Base-by-base conservation (phyloP, 1,140 invertebrate species). In the Lordiphosa mommai region DNA sequence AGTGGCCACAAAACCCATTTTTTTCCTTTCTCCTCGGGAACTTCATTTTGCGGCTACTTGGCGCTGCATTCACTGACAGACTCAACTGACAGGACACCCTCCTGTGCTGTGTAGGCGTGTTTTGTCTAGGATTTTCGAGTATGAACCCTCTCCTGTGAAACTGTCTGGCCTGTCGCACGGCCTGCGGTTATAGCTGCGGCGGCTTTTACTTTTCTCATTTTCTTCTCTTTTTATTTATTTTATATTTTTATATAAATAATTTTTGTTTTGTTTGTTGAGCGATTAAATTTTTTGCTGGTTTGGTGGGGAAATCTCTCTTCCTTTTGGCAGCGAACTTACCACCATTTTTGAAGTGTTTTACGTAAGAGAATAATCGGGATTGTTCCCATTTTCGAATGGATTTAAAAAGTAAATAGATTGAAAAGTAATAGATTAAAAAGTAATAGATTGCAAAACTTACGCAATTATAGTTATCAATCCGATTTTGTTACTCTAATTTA, bases 31-130 rank as follows among this genome's bases (percentile, higher is more conserved):
- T 17, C 16, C 16, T 23, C 14, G 27, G 33, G 27, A 37, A 61
- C 61, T 77, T 66, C 41, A 66, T 76, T 76, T 58, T 70, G 61
- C 44, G 48, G 47, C 67, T 37, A 71, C 72, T 76, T 33, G 36
- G 36, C 20, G 7, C 13, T 48, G 27, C 10, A 30, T 38, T 36
- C 46, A 53, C 66, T 76, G 72, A 60, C 72, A 66, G 65, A 16
- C 16, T 3, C 16, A 40, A 55, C 52, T 64, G 66, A 49, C 72
- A n/a, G 61, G 52, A 29, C 44, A 14, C 55, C 50, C 14, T 27
- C 20, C 20, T 6, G 20, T 17, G 16, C 3, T 17, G 44, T 16
- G 58, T 29, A 40, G 37, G 60, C 60, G 10, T 47, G 55, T 36
- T 43, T 48, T 72, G 69, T 72, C 61, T 66, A 40, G 33, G 9